Evolutionary conservation across 2,888 invertebrate genomes (phyloP).

Genomic region (Anodontia alba): DNA sequence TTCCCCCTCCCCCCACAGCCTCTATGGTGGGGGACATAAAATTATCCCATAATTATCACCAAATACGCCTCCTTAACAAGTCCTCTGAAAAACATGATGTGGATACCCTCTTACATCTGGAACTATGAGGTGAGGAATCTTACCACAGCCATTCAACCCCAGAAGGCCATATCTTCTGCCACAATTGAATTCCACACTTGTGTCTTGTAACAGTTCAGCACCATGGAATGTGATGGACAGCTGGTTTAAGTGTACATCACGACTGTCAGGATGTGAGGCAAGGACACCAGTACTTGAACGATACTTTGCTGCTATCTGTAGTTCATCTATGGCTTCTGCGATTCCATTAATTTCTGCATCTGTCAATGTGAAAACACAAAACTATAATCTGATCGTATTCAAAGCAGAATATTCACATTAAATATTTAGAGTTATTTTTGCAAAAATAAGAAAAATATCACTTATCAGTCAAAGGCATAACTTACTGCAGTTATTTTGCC

Average conservation of each 20-base stretch:
- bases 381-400: background rate
- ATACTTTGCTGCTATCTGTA: slow-evolving; percentile 94
- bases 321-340: slow-evolving; percentile 92
- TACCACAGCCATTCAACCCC: slow-evolving; percentile 98
- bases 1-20: too few species aligned
- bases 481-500: too few species aligned
- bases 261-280: slow-evolving; percentile 97
- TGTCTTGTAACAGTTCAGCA: slow-evolving; percentile 97
- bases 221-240: slow-evolving; percentile 99
- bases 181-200: slow-evolving; percentile 98
- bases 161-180: slow-evolving; percentile 98
- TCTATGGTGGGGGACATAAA: too few species aligned
- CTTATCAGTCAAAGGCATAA: too few species aligned
- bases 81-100: too few species aligned
- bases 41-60: too few species aligned
- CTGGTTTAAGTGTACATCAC: slow-evolving; percentile 98
- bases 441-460: background rate
- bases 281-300: slow-evolving; percentile 92
- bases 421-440: background rate
- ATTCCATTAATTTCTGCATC: slow-evolving; percentile 86
- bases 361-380: background rate
- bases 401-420: background rate
- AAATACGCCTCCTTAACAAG: too few species aligned
- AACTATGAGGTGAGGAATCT: background rate
- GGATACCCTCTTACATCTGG: too few species aligned